Percentiles rank a stretch among this genome's conserved stretches.
Conservation (phyloP, 2,888 invertebrate genomes). For the Sesamia inferens region DNA sequence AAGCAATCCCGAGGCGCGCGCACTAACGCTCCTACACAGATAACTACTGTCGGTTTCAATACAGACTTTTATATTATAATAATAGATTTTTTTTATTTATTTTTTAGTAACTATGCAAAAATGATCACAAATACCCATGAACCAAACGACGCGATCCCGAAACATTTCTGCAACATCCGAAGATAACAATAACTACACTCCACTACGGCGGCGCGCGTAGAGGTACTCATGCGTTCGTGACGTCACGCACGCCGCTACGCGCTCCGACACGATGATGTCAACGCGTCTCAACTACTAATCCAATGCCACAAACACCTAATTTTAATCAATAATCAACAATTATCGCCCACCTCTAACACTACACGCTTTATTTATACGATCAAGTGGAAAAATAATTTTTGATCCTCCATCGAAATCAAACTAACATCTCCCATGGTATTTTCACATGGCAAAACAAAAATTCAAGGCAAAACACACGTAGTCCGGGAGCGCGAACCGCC, state of each 20-base stretch:
- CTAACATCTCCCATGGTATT: conserved; percentile 81
- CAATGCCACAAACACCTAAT: conserved; percentile 88
- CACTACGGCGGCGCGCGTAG: conserved; percentile 63
- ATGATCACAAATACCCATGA: conserved; percentile 88
- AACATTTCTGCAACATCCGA: conserved; percentile 78
- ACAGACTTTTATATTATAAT: conserved; percentile 81
- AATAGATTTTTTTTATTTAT: conserved; percentile 80
- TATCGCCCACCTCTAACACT: conserved; percentile 88
- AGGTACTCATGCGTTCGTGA: conserved; percentile 34
- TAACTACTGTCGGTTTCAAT: conserved; percentile 78
- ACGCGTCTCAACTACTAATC: conserved; percentile 78
- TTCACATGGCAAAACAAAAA: conserved; percentile 83
- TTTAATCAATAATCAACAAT: conserved; percentile 90
- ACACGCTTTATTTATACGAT: conserved; percentile 87
- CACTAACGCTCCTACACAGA: conserved; percentile 69
- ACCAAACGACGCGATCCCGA: conserved; percentile 85
- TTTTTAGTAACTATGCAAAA: conserved; percentile 86
- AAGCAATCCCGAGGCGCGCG: conserved; percentile 62
- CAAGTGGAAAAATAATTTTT: conserved; percentile 90
- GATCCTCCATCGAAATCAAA: conserved; percentile 87
- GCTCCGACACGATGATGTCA: conserved; percentile 45
- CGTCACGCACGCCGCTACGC: conserved; percentile 42
- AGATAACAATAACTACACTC: conserved; percentile 83
- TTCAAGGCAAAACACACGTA: conserved; percentile 79
- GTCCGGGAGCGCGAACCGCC: conserved; percentile 62